Conservation (phyloP, 2,113 vertebrate species). For the Dipodomys ordii region DNA sequence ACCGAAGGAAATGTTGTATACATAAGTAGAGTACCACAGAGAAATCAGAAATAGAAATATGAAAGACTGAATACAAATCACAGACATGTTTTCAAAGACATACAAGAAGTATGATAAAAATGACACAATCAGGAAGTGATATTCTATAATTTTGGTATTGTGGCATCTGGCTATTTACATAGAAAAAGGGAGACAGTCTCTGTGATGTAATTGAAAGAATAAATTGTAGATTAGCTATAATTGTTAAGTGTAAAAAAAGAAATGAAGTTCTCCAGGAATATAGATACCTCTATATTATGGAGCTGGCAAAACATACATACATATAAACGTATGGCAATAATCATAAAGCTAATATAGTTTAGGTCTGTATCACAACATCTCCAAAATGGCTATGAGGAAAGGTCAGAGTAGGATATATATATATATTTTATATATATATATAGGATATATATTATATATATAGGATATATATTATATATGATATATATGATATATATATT, state of each 20-base stretch:
- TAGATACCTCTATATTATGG: not conserved
- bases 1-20: no score
- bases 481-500: no score
- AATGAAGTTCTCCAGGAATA: no score
- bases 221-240: not conserved
- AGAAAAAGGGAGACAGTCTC: not conserved
- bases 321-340: not conserved
- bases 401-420: not conserved
- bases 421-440: not conserved
- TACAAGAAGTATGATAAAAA: not conserved
- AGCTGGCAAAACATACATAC: not conserved
- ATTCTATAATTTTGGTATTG: not conserved
- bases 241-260: no score
- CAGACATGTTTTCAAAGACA: not conserved
- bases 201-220: not conserved
- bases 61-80: not conserved
- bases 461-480: no score
- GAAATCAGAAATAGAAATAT: no score
- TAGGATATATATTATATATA: no score
- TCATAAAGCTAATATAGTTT: not conserved
- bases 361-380: not conserved
- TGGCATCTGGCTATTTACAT: not conserved
- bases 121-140: not conserved
- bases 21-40: no score
- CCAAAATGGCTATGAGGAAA: not conserved